A percentile compares a stretch with the other conserved stretches of the same genome.
Conservation (phyloP, 2,888 invertebrate species). For the Coronaproctus castanopsis region DNA sequence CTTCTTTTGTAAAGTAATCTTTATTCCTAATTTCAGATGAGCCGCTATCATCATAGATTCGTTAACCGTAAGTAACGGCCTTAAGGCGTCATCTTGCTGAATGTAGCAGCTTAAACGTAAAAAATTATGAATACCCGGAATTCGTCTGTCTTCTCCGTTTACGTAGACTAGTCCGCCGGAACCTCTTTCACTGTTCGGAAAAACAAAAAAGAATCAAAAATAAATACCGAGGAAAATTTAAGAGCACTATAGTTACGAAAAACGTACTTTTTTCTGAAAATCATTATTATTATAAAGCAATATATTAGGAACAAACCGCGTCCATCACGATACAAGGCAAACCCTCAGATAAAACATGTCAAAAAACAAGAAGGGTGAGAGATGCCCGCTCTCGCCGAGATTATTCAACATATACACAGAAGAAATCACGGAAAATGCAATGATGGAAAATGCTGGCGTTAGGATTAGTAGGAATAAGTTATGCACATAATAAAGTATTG, state of each 20-base stretch:
- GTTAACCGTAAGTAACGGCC: constrained; percentile 52
- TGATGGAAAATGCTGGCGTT: too few relatives aligned
- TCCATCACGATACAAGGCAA: too few relatives aligned
- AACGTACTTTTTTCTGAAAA: too few relatives aligned
- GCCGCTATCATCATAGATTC: constrained; percentile 69
- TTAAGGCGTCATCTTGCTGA: constrained; percentile 58
- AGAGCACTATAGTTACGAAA: neutral
- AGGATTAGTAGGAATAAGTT: too few relatives aligned
- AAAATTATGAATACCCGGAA: constrained; percentile 40
- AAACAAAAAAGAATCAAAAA: constrained; percentile 1
- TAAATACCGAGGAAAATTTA: neutral
- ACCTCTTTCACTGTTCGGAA: constrained; percentile 37
- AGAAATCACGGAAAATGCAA: too few relatives aligned
- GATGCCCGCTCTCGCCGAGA: too few relatives aligned
- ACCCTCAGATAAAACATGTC: too few relatives aligned
- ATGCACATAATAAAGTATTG: too few relatives aligned
- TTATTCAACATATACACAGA: too few relatives aligned
- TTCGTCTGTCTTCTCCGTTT: constrained; percentile 38
- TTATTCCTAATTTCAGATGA: constrained; percentile 44
- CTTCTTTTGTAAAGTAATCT: constrained; percentile 32
- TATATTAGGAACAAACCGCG: too few relatives aligned
- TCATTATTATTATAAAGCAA: too few relatives aligned
- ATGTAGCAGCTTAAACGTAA: constrained; percentile 64
- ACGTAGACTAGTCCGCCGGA: constrained; percentile 48
- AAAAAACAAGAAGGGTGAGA: too few relatives aligned